A percentile compares a stretch with the other conserved stretches of the same genome.
These are phyloP conservation scores for Salmo trutta DNA, from an alignment of 2,797 vertebrate genomes.

Conservation along the genomic window DNA sequence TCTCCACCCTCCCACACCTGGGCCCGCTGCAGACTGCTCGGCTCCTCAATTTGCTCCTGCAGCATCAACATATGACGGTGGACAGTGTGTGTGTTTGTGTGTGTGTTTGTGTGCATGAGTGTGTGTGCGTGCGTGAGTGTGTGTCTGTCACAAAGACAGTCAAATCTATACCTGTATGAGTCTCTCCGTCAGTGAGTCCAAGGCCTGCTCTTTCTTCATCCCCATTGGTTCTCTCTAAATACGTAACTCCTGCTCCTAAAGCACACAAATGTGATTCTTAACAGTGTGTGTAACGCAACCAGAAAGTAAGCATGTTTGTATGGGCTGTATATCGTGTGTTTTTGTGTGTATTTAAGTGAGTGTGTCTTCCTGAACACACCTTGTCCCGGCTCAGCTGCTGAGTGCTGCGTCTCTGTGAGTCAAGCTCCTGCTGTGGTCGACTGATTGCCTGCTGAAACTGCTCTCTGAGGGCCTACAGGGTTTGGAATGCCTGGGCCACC, in stretches of 20 bases:
- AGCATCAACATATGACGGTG: background rate
- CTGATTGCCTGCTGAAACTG: conserved; percentile 59
- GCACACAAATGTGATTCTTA: conserved; percentile 5
- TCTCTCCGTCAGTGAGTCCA: conserved; percentile 63
- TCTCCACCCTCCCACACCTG: conserved; percentile 43
- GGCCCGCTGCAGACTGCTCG: conserved; percentile 66
- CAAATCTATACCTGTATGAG: conserved; percentile 64
- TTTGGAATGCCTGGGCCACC: conserved; percentile 46
- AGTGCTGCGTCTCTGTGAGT: conserved; percentile 52
- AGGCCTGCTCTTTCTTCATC: conserved; percentile 58
- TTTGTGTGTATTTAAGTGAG: background rate
- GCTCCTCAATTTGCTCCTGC: conserved; percentile 81
- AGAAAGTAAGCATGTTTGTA: background rate
- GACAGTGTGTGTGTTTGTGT: background rate
- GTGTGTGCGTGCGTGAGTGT: too few species aligned
- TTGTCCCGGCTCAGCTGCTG: conserved; percentile 63
- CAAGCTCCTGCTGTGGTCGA: conserved; percentile 62
- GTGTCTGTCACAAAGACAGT: background rate
- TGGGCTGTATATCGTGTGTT: background rate
- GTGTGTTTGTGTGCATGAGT: too few species aligned
- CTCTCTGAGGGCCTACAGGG: conserved; percentile 62
- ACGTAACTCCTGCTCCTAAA: conserved; percentile 68
- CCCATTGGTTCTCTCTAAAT: conserved; percentile 67
- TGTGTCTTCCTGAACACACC: conserved; percentile 21
- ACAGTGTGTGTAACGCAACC: background rate